These are phyloP conservation scores for Glaucidium brasilianum DNA, from an alignment of 2,113 vertebrate genomes.

Conservation along the genomic window DNA sequence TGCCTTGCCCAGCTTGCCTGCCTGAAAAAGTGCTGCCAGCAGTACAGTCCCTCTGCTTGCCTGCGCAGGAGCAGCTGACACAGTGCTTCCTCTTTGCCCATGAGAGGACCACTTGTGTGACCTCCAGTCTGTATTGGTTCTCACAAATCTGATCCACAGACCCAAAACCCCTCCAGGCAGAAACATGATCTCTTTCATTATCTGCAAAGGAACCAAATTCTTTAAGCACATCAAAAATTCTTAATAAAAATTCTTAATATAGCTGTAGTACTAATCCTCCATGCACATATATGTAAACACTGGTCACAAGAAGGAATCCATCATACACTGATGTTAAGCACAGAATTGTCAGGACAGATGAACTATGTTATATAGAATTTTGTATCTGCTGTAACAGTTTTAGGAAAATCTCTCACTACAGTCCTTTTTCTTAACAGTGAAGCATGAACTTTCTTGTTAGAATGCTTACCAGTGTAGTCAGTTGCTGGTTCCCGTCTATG, in stretches of 20 bases:
- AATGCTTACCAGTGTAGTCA: background rate
- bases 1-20: background rate
- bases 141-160: background rate
- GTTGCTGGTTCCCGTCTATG: background rate
- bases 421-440: background rate
- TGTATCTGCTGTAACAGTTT: background rate
- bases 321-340: fast-evolving
- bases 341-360: background rate
- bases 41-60: background rate
- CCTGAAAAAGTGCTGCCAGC: background rate
- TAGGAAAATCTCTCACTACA: background rate
- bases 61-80: background rate
- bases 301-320: background rate
- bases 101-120: background rate
- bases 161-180: background rate
- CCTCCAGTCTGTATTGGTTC: background rate
- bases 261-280: background rate
- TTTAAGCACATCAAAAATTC: background rate
- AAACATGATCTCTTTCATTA: background rate
- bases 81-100: background rate
- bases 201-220: background rate
- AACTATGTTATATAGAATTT: background rate
- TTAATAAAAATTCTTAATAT: background rate
- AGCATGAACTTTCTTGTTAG: background rate
- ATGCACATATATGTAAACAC: background rate